Evolutionary conservation across 1,140 invertebrate genomes (phyloP).

Genomic region (Cyclina sinensis): DNA sequence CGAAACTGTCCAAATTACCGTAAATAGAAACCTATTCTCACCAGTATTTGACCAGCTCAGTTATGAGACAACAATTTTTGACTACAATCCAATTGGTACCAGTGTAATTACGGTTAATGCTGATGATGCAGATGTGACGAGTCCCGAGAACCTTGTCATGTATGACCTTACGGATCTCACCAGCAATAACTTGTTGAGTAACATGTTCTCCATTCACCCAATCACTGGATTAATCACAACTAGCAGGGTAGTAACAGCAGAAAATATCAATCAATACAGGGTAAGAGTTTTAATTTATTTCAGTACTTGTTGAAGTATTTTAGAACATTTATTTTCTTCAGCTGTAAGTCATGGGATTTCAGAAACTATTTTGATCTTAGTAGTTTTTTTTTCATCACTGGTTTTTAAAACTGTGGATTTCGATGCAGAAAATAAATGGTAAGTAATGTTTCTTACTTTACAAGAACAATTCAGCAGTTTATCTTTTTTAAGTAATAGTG

Average conservation of each 20-base stretch:
- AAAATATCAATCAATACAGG: conserved; percentile 60
- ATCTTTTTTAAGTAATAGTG: too few species aligned
- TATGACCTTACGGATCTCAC: conserved; percentile 62
- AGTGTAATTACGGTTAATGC: conserved; percentile 74
- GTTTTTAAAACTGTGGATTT: too few species aligned
- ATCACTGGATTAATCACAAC: conserved; percentile 70
- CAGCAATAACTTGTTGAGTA: neutral
- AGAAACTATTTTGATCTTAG: too few species aligned
- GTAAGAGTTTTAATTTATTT: conserved; percentile 14
- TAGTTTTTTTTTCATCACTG: too few species aligned
- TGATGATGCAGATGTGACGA: conserved; percentile 75
- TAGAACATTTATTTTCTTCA: too few species aligned
- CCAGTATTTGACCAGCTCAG: conserved; percentile 59
- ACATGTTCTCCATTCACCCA: conserved; percentile 75
- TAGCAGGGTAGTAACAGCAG: conserved; percentile 64
- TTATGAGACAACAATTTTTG: conserved; percentile 72
- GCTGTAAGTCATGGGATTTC: too few species aligned
- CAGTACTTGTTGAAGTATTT: too few species aligned
- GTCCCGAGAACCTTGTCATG: conserved; percentile 74
- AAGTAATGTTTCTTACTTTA: too few species aligned
- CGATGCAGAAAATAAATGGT: too few species aligned
- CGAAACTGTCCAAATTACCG: conserved; percentile 67
- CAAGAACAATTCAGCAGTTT: too few species aligned
- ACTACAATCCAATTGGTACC: conserved; percentile 73
- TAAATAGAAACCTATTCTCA: conserved; percentile 70